Base-by-base conservation (phyloP, 2,797 vertebrate genomes). In the Falco concolor region DNA sequence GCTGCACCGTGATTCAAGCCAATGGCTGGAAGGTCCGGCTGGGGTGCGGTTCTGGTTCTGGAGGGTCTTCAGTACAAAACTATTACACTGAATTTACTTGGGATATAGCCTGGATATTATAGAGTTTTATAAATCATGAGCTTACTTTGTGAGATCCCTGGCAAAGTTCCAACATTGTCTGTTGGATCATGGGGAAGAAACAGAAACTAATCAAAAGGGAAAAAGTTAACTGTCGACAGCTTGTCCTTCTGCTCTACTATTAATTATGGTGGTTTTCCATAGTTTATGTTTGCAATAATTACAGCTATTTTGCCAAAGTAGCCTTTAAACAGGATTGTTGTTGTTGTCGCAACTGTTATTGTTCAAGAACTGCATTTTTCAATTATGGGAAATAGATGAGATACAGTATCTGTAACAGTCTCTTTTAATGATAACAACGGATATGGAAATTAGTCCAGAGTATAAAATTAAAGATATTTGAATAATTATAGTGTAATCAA, bases 401-500 rank as follows among this genome's bases (percentile, higher is more conserved):
- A 53, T 93, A 72, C 61, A 95, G 97, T 97, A 97, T 97, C 96
- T 97, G 54, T 95, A 96, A 97, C 96, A 97, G 95, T 97, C 67
- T 92, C 95, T 95, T 96, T 96, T 94, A 97, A 97, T 96, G 91
- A 95, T 94, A 97, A 97, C 88, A 97, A 88, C 6, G 4, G 95
- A 97, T 97, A 97, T 60, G 92, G 91, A 97, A 98, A 98, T 97
- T 96, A 98, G 95, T 91, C 87, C 60, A 94, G 94, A 90, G 93
- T 87, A 96, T 92, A 96, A 97, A 97, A 98, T 97, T 97, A 98
- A 97, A 95, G 84, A 95, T 97, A 98, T 97, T 98, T 97, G 96
- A 98, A 98, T 98, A 98, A 98, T 98, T 98, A 96, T 72, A 97
- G 97, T 96, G 96, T 95, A 98, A 98, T 98, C 97, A 98, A 97